Base-by-base conservation (phyloP, 37 sponge, comb jelly and placozoan species). In the Beroe ovata region DNA sequence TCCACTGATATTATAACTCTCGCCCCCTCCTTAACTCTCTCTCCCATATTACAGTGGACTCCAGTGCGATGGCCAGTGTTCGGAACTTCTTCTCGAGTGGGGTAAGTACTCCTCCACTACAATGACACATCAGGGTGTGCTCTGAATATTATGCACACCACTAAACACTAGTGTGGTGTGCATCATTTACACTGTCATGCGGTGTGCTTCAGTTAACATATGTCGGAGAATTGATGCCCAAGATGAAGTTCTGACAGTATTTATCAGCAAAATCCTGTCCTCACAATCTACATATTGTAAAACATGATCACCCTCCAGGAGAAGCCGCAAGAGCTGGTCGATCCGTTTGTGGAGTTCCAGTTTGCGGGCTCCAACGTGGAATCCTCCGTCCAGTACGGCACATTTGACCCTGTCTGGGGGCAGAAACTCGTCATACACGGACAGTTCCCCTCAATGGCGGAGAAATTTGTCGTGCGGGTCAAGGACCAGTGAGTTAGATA, bases 21-120 rank as follows among this genome's bases (percentile, higher is more conserved):
- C n/a, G n/a, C n/a, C n/a, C n/a, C n/a, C n/a, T n/a, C n/a, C n/a
- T n/a, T n/a, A n/a, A n/a, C n/a, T n/a, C n/a, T n/a, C n/a, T n/a
- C n/a, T n/a, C n/a, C n/a, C n/a, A n/a, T n/a, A n/a, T 77, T 77
- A 8, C 84, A 77, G 84, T 77, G 84, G 84, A 77, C 33, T 77
- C 84, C 4, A 8, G 36, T 33, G 28, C 84, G 4, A 20, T 77
- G n/a, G 42, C 84, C 8, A 77, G 28, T 25, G 28, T 77, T 25
- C 39, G 33, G 47, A 77, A 77, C 28, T 23, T 77, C 84, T 77
- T 77, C 84, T 39, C 54, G 18, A 42, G 54, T n/a, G 84, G 84
- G 42, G 84, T 77, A 77, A 33, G 69, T 40, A 26, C 25, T 77
- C n/a, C n/a, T n/a, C n/a, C n/a, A n/a, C n/a, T n/a, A n/a, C n/a